Evolutionary conservation across 23 tunicate genomes (phyloP).

Genomic region (Styela plicata): DNA sequence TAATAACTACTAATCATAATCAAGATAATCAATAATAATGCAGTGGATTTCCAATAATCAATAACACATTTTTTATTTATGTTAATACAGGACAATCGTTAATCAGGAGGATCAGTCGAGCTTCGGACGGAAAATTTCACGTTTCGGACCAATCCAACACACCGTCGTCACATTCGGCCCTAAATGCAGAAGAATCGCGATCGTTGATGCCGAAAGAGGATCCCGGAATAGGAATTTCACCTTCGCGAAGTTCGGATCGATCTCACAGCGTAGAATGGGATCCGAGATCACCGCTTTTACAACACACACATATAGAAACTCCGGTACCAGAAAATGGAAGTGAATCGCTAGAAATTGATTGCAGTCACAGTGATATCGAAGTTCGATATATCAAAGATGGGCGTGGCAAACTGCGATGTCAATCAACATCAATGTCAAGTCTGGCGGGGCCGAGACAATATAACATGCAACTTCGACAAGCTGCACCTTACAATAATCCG

Average conservation of each 20-base stretch:
- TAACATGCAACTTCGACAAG: slow-evolving; percentile 18
- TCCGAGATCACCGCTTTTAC: slow-evolving; percentile 6
- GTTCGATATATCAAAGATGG: slow-evolving; percentile 53
- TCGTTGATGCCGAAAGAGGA: neutral
- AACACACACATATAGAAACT: neutral
- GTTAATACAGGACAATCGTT: neutral
- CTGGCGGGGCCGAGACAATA: slow-evolving; percentile 16
- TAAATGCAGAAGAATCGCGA: neutral
- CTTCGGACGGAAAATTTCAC: slow-evolving; percentile 81
- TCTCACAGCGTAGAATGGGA: slow-evolving; percentile 28
- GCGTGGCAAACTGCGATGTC: slow-evolving; percentile 12
- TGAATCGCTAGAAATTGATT: slow-evolving; percentile 74
- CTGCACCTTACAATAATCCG: neutral
- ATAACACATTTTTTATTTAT: no score
- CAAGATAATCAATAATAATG: no score
- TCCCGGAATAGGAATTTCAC: neutral
- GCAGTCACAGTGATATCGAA: slow-evolving; percentile 87
- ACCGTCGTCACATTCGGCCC: neutral
- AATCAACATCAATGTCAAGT: slow-evolving; percentile 17
- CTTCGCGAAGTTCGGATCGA: neutral
- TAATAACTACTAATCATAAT: no score
- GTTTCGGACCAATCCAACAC: slow-evolving; percentile 3
- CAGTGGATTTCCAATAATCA: neutral
- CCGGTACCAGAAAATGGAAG: slow-evolving; percentile 5
- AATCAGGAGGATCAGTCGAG: slow-evolving; percentile 37